These are phyloP conservation scores for Aphis craccivora DNA, from an alignment of 1,140 invertebrate species.

Conservation along the genomic window DNA sequence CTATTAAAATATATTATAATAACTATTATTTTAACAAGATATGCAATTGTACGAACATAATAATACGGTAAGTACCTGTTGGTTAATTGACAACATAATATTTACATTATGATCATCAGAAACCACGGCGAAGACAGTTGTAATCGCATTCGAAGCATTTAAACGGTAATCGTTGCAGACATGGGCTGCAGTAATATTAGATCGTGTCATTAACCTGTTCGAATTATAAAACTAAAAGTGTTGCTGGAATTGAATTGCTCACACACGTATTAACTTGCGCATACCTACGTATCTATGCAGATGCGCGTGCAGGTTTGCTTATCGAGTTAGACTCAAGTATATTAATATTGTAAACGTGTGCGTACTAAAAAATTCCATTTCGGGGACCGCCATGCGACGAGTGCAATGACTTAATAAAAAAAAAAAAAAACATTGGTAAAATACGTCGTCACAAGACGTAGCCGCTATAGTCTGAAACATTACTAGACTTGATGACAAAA, in stretches of 20 bases:
- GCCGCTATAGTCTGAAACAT: too few species aligned
- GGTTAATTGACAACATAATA: neutral
- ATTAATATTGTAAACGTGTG: neutral
- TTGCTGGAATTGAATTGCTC: neutral
- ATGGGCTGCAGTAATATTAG: neutral
- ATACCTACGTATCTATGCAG: neutral
- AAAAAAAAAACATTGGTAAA: too few species aligned
- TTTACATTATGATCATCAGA: neutral
- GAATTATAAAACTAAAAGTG: neutral
- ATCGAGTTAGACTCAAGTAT: neutral
- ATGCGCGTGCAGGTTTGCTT: neutral
- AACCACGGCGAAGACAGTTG: neutral
- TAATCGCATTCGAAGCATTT: neutral
- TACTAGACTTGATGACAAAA: too few species aligned
- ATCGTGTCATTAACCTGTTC: neutral
- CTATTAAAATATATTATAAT: neutral
- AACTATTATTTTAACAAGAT: neutral
- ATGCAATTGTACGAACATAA: neutral
- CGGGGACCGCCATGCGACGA: too few species aligned
- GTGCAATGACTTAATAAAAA: too few species aligned
- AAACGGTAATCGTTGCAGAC: neutral
- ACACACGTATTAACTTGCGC: neutral
- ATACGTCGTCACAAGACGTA: too few species aligned
- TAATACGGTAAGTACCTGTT: neutral
- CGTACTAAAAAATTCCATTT: too few species aligned